Base-by-base conservation (phyloP, 2,888 invertebrate genomes). In the Oligia latruncula region DNA sequence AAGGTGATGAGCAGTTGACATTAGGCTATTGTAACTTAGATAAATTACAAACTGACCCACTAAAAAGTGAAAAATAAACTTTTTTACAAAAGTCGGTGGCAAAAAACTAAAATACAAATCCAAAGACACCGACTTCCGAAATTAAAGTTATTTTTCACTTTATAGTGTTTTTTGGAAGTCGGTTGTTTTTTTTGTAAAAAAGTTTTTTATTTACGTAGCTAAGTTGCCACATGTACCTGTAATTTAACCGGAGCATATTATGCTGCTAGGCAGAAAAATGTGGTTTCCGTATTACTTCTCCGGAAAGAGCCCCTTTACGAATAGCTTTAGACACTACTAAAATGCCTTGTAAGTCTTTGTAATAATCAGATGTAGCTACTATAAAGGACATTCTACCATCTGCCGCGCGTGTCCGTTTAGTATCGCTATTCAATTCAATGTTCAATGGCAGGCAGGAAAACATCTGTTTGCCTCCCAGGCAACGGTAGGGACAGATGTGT, bases 401-500 rank as follows among this genome's bases (percentile, higher is more conserved):
- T 84, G 84, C 20, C 49, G 49, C 15, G 55, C 60, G 67, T 62
- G n/a, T 62, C 74, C 9, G 20, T n/a, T 46, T 1, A 58, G 60
- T n/a, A 74, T 72, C 23, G 8, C n/a, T 52, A 70, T 74, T 20
- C 43, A 60, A 60, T n/a, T 60, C 58, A 72, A 49, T 35, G 46
- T 23, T 55, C 55, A 71, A 52, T 35, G 46, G 55, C 46, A 35
- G 46, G 9, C 52, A 35, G 20, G 35, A 17, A 64, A n/a, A 82
- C 84, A 84, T 84, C 49, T 86, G 84, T 58, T 65, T 20, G 15
- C 75, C 71, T 64, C 81, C 64, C 15, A 5, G 52, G n/a, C 58
- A 13, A n/a, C 40, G 17, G 43, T 46, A 35, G 20, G 62, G n/a
- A 40, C 84, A 84, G 84, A 84, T 84, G 86, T 85, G 43, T 65